These are phyloP conservation scores for Pedionomus torquatus DNA, from an alignment of 2,113 vertebrate species.

Conservation along the genomic window DNA sequence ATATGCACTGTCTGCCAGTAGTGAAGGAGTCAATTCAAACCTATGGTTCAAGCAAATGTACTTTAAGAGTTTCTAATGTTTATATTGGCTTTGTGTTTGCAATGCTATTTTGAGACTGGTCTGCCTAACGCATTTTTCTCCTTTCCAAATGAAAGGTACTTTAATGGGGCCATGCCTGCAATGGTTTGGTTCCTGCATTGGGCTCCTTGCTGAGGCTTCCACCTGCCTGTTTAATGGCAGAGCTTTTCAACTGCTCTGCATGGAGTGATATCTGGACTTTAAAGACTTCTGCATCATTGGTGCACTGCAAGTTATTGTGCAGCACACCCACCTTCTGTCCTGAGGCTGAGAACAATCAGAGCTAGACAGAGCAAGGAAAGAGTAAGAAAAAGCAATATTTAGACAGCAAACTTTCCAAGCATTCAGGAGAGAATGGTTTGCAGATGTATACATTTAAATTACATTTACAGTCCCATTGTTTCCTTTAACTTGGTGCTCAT, in stretches of 20 bases:
- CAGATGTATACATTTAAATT: slow-evolving; percentile 75
- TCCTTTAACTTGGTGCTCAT: slow-evolving; percentile 70
- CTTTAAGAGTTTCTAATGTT: slow-evolving; percentile 62
- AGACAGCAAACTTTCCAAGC: slow-evolving; percentile 71
- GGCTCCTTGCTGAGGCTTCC: slow-evolving; percentile 62
- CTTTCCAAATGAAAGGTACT: slow-evolving; percentile 68
- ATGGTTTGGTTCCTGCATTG: slow-evolving; percentile 50
- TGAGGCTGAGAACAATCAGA: slow-evolving; percentile 54
- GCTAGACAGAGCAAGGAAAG: slow-evolving; percentile 52
- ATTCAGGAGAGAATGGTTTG: slow-evolving; percentile 72
- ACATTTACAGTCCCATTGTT: slow-evolving; percentile 72
- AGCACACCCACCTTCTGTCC: slow-evolving; percentile 43
- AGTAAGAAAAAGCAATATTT: slow-evolving; percentile 69
- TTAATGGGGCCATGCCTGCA: slow-evolving; percentile 45
- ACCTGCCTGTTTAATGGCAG: slow-evolving; percentile 67
- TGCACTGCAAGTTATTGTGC: neutral
- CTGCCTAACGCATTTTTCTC: slow-evolving; percentile 66
- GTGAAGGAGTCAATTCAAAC: slow-evolving; percentile 44
- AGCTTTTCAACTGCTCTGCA: slow-evolving; percentile 13
- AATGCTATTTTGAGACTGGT: slow-evolving; percentile 64
- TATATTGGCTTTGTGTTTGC: slow-evolving; percentile 52
- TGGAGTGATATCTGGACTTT: neutral
- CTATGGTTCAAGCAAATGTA: slow-evolving; percentile 33
- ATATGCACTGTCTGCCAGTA: slow-evolving; percentile 41
- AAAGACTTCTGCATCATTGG: slow-evolving; percentile 25